Percentiles rank a stretch among this genome's conserved stretches.
phyloP scores from a whole-genome alignment of 2,888 invertebrate species.

The Lithosia quadra region DNA sequence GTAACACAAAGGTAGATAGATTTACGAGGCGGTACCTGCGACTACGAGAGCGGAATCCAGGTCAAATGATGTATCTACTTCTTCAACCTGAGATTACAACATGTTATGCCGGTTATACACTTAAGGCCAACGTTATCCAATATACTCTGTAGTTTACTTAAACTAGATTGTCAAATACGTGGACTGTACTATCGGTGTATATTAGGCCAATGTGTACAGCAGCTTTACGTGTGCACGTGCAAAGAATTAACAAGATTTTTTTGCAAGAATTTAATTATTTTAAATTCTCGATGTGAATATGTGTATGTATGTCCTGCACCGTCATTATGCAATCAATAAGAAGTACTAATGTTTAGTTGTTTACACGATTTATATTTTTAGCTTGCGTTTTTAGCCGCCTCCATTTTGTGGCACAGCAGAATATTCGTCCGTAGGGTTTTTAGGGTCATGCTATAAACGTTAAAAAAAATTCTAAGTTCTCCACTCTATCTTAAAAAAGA shows the following conservation, averaged over 20 bases:
- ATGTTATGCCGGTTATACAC: slow-evolving; percentile 22
- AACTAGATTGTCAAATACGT: neutral
- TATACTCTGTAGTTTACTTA: neutral
- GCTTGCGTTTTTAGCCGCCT: too few relatives aligned
- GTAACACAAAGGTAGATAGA: slow-evolving; percentile 26
- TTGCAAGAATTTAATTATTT: neutral
- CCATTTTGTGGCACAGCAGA: too few relatives aligned
- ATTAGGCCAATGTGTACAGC: neutral
- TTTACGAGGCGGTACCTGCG: slow-evolving; percentile 26
- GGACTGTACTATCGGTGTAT: neutral
- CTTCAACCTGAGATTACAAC: slow-evolving; percentile 28
- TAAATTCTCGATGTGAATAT: neutral
- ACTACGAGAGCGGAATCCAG: slow-evolving; percentile 44
- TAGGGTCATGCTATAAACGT: too few relatives aligned
- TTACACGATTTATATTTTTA: too few relatives aligned
- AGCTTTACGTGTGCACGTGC: neutral
- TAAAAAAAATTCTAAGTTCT: neutral
- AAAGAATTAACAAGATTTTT: neutral
- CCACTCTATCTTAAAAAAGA: slow-evolving; percentile 25
- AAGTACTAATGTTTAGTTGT: neutral
- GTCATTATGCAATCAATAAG: neutral
- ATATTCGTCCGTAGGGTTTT: too few relatives aligned
- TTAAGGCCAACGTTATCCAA: neutral
- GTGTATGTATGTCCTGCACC: neutral
- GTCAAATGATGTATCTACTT: slow-evolving; percentile 49